A percentile compares a stretch with the other conserved stretches of the same genome.
These are phyloP conservation scores for Hestina assimilis DNA, from an alignment of 1,140 invertebrate genomes.

Conservation along the genomic window DNA sequence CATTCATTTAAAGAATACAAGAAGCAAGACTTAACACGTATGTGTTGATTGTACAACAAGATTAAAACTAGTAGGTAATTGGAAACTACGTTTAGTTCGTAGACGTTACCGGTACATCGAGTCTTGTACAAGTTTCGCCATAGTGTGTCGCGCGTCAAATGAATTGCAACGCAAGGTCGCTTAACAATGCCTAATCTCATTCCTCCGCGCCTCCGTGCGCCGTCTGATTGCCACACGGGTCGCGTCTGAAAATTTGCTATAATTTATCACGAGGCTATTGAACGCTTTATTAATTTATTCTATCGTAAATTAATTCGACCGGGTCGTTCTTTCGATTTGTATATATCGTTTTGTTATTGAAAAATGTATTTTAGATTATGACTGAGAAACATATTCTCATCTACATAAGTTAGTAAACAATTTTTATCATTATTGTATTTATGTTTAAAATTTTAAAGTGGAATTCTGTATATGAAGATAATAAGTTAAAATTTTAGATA, in stretches of 20 bases:
- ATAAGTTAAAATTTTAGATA: too few species aligned
- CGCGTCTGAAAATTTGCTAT: slow-evolving; percentile 51
- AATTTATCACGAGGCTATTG: slow-evolving; percentile 51
- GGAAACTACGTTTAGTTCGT: slow-evolving; percentile 42
- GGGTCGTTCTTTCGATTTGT: too few species aligned
- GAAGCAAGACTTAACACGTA: too few species aligned
- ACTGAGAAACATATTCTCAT: too few species aligned
- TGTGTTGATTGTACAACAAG: slow-evolving; percentile 41
- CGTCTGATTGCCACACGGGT: slow-evolving; percentile 60
- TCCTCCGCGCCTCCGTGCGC: slow-evolving; percentile 37
- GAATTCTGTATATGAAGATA: too few species aligned
- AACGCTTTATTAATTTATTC: slow-evolving; percentile 34
- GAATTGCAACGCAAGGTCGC: slow-evolving; percentile 68
- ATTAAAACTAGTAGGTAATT: slow-evolving; percentile 52
- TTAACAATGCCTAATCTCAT: slow-evolving; percentile 73
- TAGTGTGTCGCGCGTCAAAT: slow-evolving; percentile 60
- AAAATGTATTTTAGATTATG: too few species aligned
- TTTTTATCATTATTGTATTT: too few species aligned
- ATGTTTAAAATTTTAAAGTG: too few species aligned
- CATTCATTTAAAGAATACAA: too few species aligned
- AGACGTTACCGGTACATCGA: slow-evolving; percentile 25
- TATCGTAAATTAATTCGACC: slow-evolving; percentile 48
- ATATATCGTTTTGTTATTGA: too few species aligned
- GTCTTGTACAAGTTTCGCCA: slow-evolving; percentile 52
- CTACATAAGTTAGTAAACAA: too few species aligned